These are phyloP conservation scores for Bothrops jararaca DNA, from an alignment of 2,113 vertebrate genomes.

Conservation along the genomic window DNA sequence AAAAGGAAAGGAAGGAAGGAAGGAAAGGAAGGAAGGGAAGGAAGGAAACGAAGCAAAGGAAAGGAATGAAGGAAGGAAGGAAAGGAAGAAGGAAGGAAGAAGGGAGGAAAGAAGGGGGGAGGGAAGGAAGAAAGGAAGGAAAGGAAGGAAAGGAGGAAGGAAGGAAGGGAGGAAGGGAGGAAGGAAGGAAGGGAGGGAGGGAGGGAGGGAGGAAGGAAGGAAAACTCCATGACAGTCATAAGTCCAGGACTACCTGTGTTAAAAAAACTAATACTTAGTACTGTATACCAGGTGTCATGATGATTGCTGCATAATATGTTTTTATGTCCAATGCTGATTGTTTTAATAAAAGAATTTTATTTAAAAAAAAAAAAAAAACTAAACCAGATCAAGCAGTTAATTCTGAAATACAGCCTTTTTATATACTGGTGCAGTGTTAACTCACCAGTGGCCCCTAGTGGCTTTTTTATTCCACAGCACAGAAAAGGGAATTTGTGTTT, in stretches of 20 bases:
- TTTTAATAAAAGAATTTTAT: no score
- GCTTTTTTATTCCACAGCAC: background rate
- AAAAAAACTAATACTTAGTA: background rate
- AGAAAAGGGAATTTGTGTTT: background rate
- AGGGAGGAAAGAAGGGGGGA: rapidly evolving
- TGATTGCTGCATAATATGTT: no score
- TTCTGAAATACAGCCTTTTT: background rate
- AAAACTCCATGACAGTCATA: background rate
- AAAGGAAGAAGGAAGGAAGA: no score
- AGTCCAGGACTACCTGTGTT: background rate
- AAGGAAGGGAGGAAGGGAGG: no score
- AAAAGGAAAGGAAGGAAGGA: no score
- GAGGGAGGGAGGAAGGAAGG: no score
- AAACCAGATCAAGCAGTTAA: background rate
- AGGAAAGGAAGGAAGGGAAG: no score
- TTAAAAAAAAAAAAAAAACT: background rate
- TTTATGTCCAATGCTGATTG: no score
- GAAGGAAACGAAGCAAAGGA: no score
- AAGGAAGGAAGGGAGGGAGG: rapidly evolving
- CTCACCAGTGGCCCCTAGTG: conserved; percentile 50
- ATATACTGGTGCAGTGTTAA: background rate
- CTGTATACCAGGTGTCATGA: no score
- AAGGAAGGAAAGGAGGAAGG: no score
- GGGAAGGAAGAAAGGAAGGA: no score
- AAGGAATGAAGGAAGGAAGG: rapidly evolving